Evolutionary conservation across 2,113 vertebrate species (phyloP).

Genomic region (Fulica atra): DNA sequence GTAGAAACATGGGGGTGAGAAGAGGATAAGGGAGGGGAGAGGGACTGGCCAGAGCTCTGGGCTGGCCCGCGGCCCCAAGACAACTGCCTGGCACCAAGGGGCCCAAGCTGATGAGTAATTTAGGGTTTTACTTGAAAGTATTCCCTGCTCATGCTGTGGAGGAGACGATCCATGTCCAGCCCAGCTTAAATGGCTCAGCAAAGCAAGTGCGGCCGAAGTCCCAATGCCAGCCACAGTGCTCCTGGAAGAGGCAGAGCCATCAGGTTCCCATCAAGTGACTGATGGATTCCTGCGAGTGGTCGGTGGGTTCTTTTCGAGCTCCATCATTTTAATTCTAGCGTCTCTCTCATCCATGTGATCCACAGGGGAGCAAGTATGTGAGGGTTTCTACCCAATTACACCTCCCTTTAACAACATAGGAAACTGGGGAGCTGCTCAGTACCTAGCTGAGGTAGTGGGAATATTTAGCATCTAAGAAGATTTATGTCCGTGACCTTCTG

Average conservation of each 20-base stretch:
- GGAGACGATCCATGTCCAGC: background rate
- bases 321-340: slow-evolving; percentile 8
- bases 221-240: fast-evolving
- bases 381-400: slow-evolving; percentile 31
- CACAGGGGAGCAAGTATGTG: background rate
- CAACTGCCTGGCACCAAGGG: background rate
- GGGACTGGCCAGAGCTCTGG: background rate
- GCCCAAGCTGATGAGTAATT: fast-evolving
- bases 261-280: background rate
- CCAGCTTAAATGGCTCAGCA: background rate
- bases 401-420: background rate
- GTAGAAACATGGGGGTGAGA: background rate
- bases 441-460: background rate
- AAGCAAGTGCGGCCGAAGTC: background rate
- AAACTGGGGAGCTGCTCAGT: background rate
- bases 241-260: background rate
- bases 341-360: background rate
- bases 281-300: background rate
- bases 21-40: background rate
- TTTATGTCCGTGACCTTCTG: slow-evolving; percentile 52
- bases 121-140: background rate
- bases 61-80: background rate
- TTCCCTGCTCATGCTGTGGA: background rate
- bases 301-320: background rate
- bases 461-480: slow-evolving; percentile 37